phyloP scores from a whole-genome alignment of 2,797 vertebrate genomes.

The Fistularia tabacaria region DNA sequence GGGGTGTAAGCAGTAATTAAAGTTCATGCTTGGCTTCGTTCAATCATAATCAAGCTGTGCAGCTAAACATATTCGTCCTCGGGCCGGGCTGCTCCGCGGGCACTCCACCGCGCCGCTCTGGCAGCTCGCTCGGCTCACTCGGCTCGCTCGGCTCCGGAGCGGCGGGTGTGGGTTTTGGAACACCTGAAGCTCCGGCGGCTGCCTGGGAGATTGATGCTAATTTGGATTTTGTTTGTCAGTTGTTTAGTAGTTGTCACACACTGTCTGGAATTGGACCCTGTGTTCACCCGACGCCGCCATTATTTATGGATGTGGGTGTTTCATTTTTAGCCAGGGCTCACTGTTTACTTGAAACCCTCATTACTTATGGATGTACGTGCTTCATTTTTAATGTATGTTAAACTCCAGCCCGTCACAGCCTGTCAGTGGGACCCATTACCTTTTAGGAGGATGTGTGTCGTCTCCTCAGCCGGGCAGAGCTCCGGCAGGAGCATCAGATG shows the following conservation, averaged over 20 bases:
- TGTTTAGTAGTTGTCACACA: conserved; percentile 70
- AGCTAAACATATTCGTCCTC: conserved; percentile 71
- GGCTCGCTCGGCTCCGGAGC: conserved; percentile 41
- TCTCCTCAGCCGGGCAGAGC: too few relatives aligned
- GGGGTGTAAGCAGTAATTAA: conserved; percentile 79
- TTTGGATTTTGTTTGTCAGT: conserved; percentile 75
- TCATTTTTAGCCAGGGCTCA: conserved; percentile 57
- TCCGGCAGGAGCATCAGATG: conserved; percentile 35
- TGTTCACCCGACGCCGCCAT: conserved; percentile 55
- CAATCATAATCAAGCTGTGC: conserved; percentile 79
- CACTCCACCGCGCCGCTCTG: conserved; percentile 53
- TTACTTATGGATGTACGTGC: conserved; percentile 67
- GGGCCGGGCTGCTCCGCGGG: conserved; percentile 58
- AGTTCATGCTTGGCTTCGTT: conserved; percentile 78
- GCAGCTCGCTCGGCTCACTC: conserved; percentile 63
- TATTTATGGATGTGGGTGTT: conserved; percentile 66
- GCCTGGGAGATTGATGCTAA: conserved; percentile 69
- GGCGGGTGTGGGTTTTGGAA: conserved; percentile 60
- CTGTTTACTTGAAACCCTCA: conserved; percentile 63
- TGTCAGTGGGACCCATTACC: conserved; percentile 47
- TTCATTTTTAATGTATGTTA: conserved; percentile 69
- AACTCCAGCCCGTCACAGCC: conserved; percentile 55
- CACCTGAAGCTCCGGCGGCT: conserved; percentile 68
- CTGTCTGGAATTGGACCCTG: conserved; percentile 46
- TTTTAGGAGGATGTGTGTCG: conserved; percentile 42